Base-by-base conservation (phyloP, 1,140 invertebrate species). In the Drepana arcuata region DNA sequence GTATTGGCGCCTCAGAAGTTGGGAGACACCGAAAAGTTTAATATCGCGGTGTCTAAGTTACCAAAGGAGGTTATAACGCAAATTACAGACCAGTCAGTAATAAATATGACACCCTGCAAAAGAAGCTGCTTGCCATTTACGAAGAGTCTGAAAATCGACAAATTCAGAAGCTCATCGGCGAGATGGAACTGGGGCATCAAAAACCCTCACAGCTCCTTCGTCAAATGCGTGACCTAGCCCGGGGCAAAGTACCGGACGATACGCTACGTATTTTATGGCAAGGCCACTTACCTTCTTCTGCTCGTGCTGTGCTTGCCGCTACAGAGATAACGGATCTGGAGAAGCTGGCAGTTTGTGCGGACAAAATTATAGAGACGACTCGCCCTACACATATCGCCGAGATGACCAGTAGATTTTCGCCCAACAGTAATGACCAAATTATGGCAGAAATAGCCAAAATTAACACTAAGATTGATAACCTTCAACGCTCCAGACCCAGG, bases 281-380 rank as follows among this genome's bases (percentile, higher is more conserved):
- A 21, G 9, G 18, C 9, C 18, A 21, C 9, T 9, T 21, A 9
- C 18, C 18, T 5, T 9, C 4, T 5, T 5, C 18, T 21, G 18
- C 18, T 4, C 18, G 18, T 5, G 18, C 18, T 4, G 18, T 21
- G 9, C 18, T 21, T 21, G 18, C 18, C 18, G 18, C 9, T 5
- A 58, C 26, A 41, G 26, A 46, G 26, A 59, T 57, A 53, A 57
- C 56, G 60, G 18, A 21, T 5, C 9, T 21, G 9, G 18, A 21
- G 9, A 21, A 21, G 4, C 4, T 21, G 9, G 18, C 18, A 5
- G 9, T 5, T 21, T 5, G 47, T 45, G 51, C 48, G 41, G 27
- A 38, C 21, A 36, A 36, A 35, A 35, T 26, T 26, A 24, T 35
- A 18, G 34, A 35, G 14, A 35, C n/a, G 18, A 26, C 34, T 23